Evolutionary conservation across 2,797 vertebrate species (phyloP), one percentile per base, ranked within the genome.

Genomic region (Stomatorhinus walkeri): DNA sequence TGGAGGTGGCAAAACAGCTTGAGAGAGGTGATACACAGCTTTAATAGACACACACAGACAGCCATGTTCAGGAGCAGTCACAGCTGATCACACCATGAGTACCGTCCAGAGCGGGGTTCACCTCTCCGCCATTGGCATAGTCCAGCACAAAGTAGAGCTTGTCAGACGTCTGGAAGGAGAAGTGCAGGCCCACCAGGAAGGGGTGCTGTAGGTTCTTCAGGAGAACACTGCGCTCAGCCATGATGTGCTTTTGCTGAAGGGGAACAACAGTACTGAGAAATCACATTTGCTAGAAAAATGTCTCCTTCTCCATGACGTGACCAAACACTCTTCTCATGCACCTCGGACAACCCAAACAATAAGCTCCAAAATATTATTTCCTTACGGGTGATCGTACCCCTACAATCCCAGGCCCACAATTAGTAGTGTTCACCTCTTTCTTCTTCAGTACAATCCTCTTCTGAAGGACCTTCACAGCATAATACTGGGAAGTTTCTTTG

Each of bases 1-100:
- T 96, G 96, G n/a, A 96, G 96, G 89, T 96, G 96, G 91, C 96
- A 96, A 91, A 96, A 96, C 52, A 96, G 93, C 96, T 96, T 89
- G 7, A 87, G 88, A 40, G 72, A 40, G 88, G 1, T 88, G 72
- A 61, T 61, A 19, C 12, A 14, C 19, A 40, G 7, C 40, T 19
- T 72, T 22, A 24, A 19, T 36, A 46, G 28, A 61, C 32, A 19
- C 85, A 43, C 85, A 87, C 54, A 40, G 8, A 10, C 85, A 52
- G 32, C 14, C 84, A 54, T 19, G 9, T 48, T 54, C 22, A 54
- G 49, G n/a, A 14, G 8, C 43, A 49, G 81, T 22, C n/a, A 10
- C 51, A 61, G 8, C 61, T 48, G 40, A 48, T 32, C 87, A 48
- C 36, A 0, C n/a, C n/a, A 3, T 4, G 24, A 12, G 22, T 28